Base-by-base conservation (phyloP, 1,140 invertebrate species). In the Polypedilum vanderplanki region DNA sequence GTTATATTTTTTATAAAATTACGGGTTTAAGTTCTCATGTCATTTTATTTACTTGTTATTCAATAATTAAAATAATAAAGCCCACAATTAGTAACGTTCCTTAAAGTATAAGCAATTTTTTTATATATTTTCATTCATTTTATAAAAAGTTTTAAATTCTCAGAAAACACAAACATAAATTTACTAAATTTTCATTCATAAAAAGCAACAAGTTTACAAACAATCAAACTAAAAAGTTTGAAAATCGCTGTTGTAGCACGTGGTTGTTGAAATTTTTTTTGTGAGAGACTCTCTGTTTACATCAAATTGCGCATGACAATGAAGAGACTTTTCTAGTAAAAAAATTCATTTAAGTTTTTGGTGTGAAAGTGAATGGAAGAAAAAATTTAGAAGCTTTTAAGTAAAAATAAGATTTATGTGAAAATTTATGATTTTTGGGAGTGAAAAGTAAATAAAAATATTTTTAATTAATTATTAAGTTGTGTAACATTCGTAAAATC, bases 181-280 rank as follows among this genome's bases (percentile, higher is more conserved):
- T 33, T 33, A 33, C 24, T 33, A 3, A 33, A 33, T 33, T 33
- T 33, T 33, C 24, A 33, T 33, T 33, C 24, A 33, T 33, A 33
- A 33, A 33, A 33, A 33, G 24, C 65, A 70, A 70, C 65, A 70
- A 70, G 65, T 70, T 20, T 20, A 17, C 8, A 70, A 70, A 70
- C 65, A 70, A 20, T 18, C 0, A 7, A 5, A 7, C 1, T n/a
- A n/a, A 22, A 20, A 70, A 20, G 65, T 70, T 70, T 70, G 10
- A 7, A 22, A 70, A 70, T 12, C 65, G 7, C 10, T 20, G 9
- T 1, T 18, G n/a, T n/a, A 57, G 46, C 46, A 57, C 46, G n/a
- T 57, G 46, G 0, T 70, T 70, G 5, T 18, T 7, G 65, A 70
- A 70, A 70, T 7, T 8, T 18, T 9, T 70, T 20, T 70, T 7